Evolutionary conservation across 2,888 invertebrate species (phyloP), one percentile per base, ranked within the genome.

Genomic region (Oscheius myriophilus): DNA sequence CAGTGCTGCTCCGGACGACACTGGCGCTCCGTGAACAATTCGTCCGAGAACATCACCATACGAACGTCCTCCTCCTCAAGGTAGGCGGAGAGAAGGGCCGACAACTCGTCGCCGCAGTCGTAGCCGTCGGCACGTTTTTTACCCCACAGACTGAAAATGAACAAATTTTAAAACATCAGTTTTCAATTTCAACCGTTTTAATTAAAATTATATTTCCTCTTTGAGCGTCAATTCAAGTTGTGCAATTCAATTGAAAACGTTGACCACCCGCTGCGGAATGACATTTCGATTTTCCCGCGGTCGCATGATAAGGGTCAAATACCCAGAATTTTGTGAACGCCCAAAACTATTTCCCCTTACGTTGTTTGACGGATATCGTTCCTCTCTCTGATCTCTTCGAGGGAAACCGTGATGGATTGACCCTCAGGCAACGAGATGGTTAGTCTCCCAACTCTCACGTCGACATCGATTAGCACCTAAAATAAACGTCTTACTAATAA

Each of bases 71-170:
- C 58, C 49, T 76, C 75, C 16, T 70, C 73, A 18, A 82, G 57
- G 21, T 72, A 73, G 23, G 78, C 64, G 9, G 76, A 75, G 49
- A 84, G 68, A 14, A 78, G 73, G 14, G 64, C 57, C n/a, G 75
- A 79, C 2, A 76, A 73, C 11, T 65, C 74, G 21, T 82, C 79
- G 4, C 84, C 84, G 63, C 84, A 84, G 57, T 84, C 84, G 51
- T 79, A 72, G 7, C 84, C 84, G 51, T 84, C 84, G 7, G 80
- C 75, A 14, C 76, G 70, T 18, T 76, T 67, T 25, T 80, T 72
- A 1, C 49, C 68, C 58, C 80, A 80, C 21, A 82, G 69, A 23
- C 82, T 82, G 61, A 14, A 71, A 71, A 25, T n/a, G 41, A 9
- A 41, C 42, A 21, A 9, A 33, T 33, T 33, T 33, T 6, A 33